Base-by-base conservation (phyloP, 2,113 vertebrate species). In the Nibea albiflora region DNA sequence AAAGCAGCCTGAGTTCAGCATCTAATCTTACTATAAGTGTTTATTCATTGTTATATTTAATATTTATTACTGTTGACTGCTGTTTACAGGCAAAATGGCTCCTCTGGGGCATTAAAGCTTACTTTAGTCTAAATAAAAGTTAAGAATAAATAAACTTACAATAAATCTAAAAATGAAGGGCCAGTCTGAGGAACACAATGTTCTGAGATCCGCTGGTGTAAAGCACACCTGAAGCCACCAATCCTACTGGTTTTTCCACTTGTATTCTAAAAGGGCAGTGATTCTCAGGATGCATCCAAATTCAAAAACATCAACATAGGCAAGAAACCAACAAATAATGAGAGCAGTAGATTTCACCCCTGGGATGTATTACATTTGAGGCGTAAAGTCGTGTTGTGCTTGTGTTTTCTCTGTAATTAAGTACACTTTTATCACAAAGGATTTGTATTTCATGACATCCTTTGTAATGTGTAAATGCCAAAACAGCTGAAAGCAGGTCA, bases 401-500 rank as follows among this genome's bases (percentile, higher is more conserved):
- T 46, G 20, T 50, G 26, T 46, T 75, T 75, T 35, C 54, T 19
- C 9, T 10, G 16, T 19, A 20, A 8, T 53, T 7, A 19, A 63
- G 11, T n/a, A 11, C 16, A 12, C 63, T 61, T 62, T 24, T 12
- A n/a, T 57, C 11, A 24, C 35, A 15, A 2, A 1, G 1, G 28
- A 17, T 73, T 73, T 64, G 35, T 76, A 60, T 68, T 80, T 80
- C 20, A 52, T 56, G 61, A 8, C 57, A 73, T 53, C 22, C 16
- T 35, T 57, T 39, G 28, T 28, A 24, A 47, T 9, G 46, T 61
- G 42, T 58, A 47, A 81, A 15, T 24, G 49, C 66, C 81, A 83
- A 75, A 90, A 65, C 76, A 68, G 84, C 74, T 57, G 60, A 81
- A 87, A 87, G 68, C 88, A 56, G 85, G 78, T 80, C 69, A 81